Base-by-base conservation (phyloP, 2,888 invertebrate species). In the Schizotus pectinicornis region DNA sequence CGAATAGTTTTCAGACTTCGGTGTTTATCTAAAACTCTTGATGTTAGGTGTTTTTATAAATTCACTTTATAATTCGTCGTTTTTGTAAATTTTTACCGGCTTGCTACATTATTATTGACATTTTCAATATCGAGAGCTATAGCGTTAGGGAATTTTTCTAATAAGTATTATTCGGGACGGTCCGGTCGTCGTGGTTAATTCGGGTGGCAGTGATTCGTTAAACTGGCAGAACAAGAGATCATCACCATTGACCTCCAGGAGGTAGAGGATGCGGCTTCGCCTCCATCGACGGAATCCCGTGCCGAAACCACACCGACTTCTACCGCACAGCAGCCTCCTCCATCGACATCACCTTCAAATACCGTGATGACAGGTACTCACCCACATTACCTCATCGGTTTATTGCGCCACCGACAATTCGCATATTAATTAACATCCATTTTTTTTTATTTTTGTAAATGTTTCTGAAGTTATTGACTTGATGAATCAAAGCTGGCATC, bases 331-430 rank as follows among this genome's bases (percentile, higher is more conserved):
- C 68, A 64, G 55, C 70, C 69, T 35, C 64, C 77, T 43, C 71
- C 78, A 13, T 34, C 77, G 31, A 69, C 77, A 35, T 77, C 78
- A 49, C 77, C 79, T 36, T 77, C 77, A 13, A 77, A 78, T 68
- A 78, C 80, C 59, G 76, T 76, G 68, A 80, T 80, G 80, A 80
- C 80, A 80, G 80, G 80, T 80, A 57, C 5, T 22, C 22, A 22
- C 22, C 22, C 22, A 22, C 22, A 22, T 22, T 22, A 3, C 2
- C 22, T 3, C 22, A 22, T 22, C 22, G 22, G 2, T 22, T 22
- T 22, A 22, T 22, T 22, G 5, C 22, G 5, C 22, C 22, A 22
- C 5, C 22, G 22, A 5, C 3, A 22, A 22, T 22, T 22, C 5
- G 22, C n/a, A n/a, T n/a, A n/a, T n/a, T n/a, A n/a, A n/a, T n/a